These are phyloP conservation scores for Paraescarpia echinospica DNA, from an alignment of 1,140 invertebrate genomes.

Conservation along the genomic window DNA sequence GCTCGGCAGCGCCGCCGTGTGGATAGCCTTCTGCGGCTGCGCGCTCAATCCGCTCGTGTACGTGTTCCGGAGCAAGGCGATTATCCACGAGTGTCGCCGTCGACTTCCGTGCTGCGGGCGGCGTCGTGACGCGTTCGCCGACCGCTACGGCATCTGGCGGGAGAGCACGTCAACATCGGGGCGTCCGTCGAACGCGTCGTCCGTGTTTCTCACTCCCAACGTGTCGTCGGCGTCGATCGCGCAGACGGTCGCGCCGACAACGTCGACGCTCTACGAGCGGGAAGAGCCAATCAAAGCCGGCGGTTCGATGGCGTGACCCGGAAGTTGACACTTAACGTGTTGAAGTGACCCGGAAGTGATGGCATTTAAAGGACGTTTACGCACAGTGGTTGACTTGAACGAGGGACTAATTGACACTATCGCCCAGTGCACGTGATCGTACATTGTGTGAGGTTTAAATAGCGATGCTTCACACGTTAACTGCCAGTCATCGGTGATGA, in stretches of 20 bases:
- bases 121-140: background rate
- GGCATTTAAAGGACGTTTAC: too few relatives aligned
- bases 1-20: conserved; percentile 42
- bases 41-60: conserved; percentile 64
- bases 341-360: too few relatives aligned
- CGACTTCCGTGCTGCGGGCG: background rate
- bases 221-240: background rate
- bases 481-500: too few relatives aligned
- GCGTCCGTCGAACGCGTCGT: background rate
- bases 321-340: background rate
- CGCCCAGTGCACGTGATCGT: background rate
- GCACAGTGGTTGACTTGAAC: background rate
- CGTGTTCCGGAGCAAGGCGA: conserved; percentile 62
- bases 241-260: background rate
- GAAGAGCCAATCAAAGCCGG: background rate
- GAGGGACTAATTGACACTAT: background rate
- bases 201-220: background rate
- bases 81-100: background rate
- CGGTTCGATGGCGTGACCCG: background rate
- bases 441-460: too few relatives aligned
- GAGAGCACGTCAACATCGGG: background rate
- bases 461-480: too few relatives aligned
- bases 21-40: conserved; percentile 52
- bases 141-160: background rate
- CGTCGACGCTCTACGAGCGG: background rate